Base-by-base conservation (phyloP, 2,113 vertebrate genomes). In the Salvelinus namaycush region DNA sequence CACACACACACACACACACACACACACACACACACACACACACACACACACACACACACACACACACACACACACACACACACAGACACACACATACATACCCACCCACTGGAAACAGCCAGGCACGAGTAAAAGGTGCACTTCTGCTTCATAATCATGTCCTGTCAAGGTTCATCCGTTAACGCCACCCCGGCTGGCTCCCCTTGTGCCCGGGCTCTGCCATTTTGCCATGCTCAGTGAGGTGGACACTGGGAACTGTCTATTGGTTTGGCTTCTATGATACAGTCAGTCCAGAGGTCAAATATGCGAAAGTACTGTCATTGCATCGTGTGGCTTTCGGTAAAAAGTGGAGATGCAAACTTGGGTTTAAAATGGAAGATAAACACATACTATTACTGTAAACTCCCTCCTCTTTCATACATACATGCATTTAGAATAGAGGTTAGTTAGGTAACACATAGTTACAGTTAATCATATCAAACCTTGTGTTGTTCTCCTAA, bases 391-490 rank as follows among this genome's bases (percentile, higher is more conserved):
- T 44, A 18, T 54, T 16, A 18, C 51, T 16, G 51, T 18, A 18
- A 16, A 54, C 13, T 14, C 9, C 49, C 49, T 51, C 16, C 13
- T 18, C 39, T 1, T 26, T 26, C 16, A 24, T 26, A n/a, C 11
- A 62, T 39, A 34, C 65, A 39, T 26, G n/a, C 48, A 34, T 74
- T 59, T 48, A 22, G 64, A 66, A n/a, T 11, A 24, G 14, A 16
- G 34, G 29, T 81, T 74, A 80, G 82, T 79, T 81, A 77, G 76
- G 77, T 80, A 90, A 84, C 83, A 44, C 39, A 77, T 74, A 80
- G 80, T 79, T 76, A 89, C 80, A 86, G 79, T 82, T 85, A 88
- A 86, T 86, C 76, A 85, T 69, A 88, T 79, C 76, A 84, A 79
- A 74, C 72, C 76, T 90, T 82, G 85, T 24, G 39, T 29, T 82